phyloP scores from a whole-genome alignment of 2,888 invertebrate genomes.

The Xanthia icteritia region DNA sequence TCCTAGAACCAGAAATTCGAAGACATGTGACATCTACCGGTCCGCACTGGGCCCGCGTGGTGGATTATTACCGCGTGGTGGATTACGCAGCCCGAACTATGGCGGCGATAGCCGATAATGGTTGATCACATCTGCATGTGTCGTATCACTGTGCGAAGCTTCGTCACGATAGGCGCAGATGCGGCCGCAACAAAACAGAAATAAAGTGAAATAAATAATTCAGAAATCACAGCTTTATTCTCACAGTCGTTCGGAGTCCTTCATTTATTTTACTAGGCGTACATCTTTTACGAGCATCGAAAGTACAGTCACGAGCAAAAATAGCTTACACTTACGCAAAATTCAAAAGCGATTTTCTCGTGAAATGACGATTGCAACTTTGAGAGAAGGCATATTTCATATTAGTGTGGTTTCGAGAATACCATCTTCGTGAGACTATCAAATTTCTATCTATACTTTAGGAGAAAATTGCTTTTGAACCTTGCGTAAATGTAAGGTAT shows the following conservation, averaged over 20 bases:
- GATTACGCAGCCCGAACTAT: too few species aligned
- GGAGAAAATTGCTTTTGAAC: not conserved
- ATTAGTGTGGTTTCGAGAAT: not conserved
- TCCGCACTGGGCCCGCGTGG: too few species aligned
- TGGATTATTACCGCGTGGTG: too few species aligned
- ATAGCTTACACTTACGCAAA: not conserved
- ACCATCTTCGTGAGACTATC: too few species aligned
- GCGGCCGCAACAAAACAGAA: not conserved
- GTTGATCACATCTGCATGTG: too few species aligned
- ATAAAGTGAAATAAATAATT: constrained; percentile 40
- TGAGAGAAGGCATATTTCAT: not conserved
- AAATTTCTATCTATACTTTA: not conserved
- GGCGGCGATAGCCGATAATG: too few species aligned
- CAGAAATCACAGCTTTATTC: constrained; percentile 25
- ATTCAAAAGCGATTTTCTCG: not conserved
- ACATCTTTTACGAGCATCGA: constrained; percentile 40
- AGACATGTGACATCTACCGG: too few species aligned
- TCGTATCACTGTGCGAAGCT: too few species aligned
- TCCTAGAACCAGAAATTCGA: too few species aligned
- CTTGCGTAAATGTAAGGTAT: too few species aligned
- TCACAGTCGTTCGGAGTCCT: constrained; percentile 24
- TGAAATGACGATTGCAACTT: not conserved
- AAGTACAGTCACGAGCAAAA: not conserved
- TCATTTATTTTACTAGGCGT: constrained; percentile 41
- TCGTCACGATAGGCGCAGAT: too few species aligned